These are phyloP conservation scores for Scaptodrosophila latifasciaeformis DNA, from an alignment of 2,888 invertebrate species.

Conservation along the genomic window DNA sequence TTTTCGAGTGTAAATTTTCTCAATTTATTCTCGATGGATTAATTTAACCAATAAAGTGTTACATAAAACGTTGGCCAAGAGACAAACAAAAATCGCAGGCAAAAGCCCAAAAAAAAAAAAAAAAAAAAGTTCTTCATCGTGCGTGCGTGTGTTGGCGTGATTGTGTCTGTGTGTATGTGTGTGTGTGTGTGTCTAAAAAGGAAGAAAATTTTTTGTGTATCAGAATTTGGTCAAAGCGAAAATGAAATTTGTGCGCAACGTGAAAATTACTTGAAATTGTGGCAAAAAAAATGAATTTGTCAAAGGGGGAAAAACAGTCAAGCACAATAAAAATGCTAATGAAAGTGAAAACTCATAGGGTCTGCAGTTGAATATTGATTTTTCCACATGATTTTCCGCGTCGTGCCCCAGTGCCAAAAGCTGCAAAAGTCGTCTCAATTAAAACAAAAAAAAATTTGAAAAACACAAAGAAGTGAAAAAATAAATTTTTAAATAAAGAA, in stretches of 20 bases:
- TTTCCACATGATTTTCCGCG: constrained; percentile 50
- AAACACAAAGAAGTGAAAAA: background rate
- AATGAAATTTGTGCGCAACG: constrained; percentile 5
- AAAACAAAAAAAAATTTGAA: background rate
- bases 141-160: constrained; percentile 30
- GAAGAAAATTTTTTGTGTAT: constrained; percentile 59
- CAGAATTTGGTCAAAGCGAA: constrained; percentile 43
- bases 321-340: constrained; percentile 8
- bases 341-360: constrained; percentile 57
- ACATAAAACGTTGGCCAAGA: constrained; percentile 41
- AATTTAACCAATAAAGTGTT: constrained; percentile 35
- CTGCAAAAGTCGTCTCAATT: background rate
- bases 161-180: constrained; percentile 28
- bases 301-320: background rate
- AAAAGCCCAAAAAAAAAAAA: constrained; percentile 47
- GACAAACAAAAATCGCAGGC: constrained; percentile 29
- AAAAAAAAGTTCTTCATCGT: constrained; percentile 29
- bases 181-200: constrained; percentile 49
- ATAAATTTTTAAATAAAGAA: background rate
- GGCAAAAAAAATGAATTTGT: constrained; percentile 14
- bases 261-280: constrained; percentile 8
- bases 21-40: too few relatives aligned
- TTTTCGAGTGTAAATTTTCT: background rate
- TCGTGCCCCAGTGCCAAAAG: constrained; percentile 26
- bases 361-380: constrained; percentile 48